These are phyloP conservation scores for Melinaea marsaeus DNA, from an alignment of 2,888 invertebrate species.

Conservation along the genomic window DNA sequence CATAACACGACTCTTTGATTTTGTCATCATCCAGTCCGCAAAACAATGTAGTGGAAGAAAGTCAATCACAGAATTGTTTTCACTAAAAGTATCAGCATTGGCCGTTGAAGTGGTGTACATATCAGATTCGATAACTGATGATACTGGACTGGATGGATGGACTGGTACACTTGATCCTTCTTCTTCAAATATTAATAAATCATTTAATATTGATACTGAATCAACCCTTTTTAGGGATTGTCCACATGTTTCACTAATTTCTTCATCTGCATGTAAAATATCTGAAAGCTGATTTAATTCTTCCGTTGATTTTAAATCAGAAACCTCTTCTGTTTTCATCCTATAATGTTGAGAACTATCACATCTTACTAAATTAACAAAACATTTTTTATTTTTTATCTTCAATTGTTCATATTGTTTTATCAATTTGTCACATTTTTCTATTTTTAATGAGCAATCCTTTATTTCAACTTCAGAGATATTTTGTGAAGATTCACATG, in stretches of 20 bases:
- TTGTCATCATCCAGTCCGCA: conserved; percentile 36
- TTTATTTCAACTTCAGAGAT: conserved; percentile 13
- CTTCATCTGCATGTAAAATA: background rate
- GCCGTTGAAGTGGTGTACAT: background rate
- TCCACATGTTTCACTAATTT: conserved; percentile 4
- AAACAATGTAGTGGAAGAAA: conserved; percentile 22
- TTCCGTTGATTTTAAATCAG: background rate
- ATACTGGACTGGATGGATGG: background rate
- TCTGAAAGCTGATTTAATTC: background rate
- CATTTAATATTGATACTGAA: conserved; percentile 44
- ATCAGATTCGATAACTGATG: conserved; percentile 21
- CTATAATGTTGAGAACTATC: conserved; percentile 33
- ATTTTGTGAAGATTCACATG: background rate
- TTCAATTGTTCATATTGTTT: conserved; percentile 35
- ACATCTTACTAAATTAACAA: conserved; percentile 47
- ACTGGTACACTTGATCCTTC: conserved; percentile 12
- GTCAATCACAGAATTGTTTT: background rate
- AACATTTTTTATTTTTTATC: conserved; percentile 41
- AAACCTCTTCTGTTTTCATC: background rate
- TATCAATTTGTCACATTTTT: conserved; percentile 49
- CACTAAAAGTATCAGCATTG: background rate
- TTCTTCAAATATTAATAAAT: conserved; percentile 30
- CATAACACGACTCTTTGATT: conserved; percentile 24
- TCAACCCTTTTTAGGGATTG: conserved; percentile 34
- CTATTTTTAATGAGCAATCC: conserved; percentile 45